phyloP scores from a whole-genome alignment of 2,797 vertebrate genomes.

The Chanos chanos region DNA sequence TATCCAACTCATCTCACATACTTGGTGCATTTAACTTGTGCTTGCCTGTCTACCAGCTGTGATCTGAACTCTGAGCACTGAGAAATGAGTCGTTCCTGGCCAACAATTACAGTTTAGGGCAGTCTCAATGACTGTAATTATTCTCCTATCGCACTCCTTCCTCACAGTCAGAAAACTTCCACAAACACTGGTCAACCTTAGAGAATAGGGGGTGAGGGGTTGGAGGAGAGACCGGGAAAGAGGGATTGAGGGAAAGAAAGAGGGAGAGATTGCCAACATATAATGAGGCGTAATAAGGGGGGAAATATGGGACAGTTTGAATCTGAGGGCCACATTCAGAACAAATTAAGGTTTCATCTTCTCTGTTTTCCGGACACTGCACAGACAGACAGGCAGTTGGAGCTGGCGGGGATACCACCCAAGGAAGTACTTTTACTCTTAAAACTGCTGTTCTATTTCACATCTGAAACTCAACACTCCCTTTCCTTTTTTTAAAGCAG shows the following conservation, averaged over 20 bases:
- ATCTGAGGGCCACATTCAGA: background rate
- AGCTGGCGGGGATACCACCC: no score
- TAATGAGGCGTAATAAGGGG: background rate
- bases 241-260: background rate
- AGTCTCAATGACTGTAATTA: conserved; percentile 40
- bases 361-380: background rate
- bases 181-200: background rate
- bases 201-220: background rate
- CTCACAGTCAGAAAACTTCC: conserved; percentile 8
- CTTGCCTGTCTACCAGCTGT: conserved; percentile 45
- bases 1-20: conserved; percentile 10
- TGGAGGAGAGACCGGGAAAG: background rate
- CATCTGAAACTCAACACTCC: no score
- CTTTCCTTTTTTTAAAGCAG: no score
- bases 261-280: conserved; percentile 7
- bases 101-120: conserved; percentile 57
- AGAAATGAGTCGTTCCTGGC: conserved; percentile 43
- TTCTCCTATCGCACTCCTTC: conserved; percentile 45
- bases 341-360: background rate
- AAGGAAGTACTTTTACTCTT: no score
- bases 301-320: background rate
- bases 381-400: background rate
- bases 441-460: no score
- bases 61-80: conserved; percentile 39
- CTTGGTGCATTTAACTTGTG: conserved; percentile 41